Evolutionary conservation across 2,113 vertebrate species (phyloP).

Genomic region (Gadus chalcogrammus): DNA sequence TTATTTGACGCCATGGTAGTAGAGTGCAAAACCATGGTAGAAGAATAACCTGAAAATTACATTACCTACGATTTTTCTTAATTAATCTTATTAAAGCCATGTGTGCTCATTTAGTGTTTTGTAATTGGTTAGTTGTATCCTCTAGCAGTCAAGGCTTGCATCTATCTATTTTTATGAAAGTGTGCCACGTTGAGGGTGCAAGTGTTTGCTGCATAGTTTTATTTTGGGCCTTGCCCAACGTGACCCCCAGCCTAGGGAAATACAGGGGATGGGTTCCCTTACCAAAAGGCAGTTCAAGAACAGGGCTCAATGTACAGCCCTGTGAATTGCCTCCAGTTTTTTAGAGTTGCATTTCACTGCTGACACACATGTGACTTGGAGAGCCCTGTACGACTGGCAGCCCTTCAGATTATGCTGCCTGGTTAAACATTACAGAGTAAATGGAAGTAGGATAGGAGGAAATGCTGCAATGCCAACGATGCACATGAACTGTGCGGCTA

Average conservation of each 20-base stretch:
- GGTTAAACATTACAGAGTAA: constrained; percentile 16
- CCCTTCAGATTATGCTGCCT: neutral
- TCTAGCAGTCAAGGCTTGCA: too few species aligned
- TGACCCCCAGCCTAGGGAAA: neutral
- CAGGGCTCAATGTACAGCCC: constrained; percentile 13
- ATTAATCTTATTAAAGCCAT: too few species aligned
- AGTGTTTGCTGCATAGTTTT: neutral
- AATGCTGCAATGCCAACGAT: neutral
- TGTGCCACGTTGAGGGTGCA: neutral
- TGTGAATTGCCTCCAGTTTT: constrained; percentile 13
- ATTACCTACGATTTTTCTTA: too few species aligned
- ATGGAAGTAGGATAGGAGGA: neutral
- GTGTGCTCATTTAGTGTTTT: too few species aligned
- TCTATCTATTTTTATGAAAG: neutral
- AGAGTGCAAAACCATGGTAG: too few species aligned
- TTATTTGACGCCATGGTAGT: too few species aligned
- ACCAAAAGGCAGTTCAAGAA: neutral
- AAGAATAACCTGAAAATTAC: too few species aligned
- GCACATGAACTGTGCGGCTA: neutral
- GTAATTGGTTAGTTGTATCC: too few species aligned
- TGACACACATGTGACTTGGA: constrained; percentile 31
- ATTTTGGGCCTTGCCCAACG: neutral
- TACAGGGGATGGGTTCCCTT: neutral
- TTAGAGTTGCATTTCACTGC: constrained; percentile 12
- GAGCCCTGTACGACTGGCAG: neutral